These are phyloP conservation scores for Noctua janthina DNA, from an alignment of 2,888 invertebrate genomes.

Conservation along the genomic window DNA sequence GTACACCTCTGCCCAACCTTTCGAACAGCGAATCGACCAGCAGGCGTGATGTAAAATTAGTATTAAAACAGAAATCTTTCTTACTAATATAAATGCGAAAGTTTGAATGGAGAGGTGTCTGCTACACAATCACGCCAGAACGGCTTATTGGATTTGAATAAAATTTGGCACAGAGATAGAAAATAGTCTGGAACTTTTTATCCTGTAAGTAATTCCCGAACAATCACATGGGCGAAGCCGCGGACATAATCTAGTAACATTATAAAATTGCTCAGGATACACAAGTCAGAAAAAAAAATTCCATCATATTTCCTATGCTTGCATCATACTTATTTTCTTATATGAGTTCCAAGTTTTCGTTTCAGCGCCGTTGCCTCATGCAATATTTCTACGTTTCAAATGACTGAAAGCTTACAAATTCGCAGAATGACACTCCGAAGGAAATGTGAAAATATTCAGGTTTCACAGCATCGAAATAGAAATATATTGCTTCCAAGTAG, in stretches of 20 bases:
- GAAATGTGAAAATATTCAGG: slow-evolving; percentile 62
- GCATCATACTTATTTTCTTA: background rate
- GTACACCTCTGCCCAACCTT: no score
- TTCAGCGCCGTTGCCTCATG: slow-evolving; percentile 35
- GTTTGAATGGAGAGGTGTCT: no score
- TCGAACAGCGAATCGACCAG: no score
- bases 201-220: background rate
- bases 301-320: background rate
- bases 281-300: background rate
- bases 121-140: no score
- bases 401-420: slow-evolving; percentile 68
- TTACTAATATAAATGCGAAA: no score
- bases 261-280: background rate
- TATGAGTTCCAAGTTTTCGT: slow-evolving; percentile 11
- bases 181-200: background rate
- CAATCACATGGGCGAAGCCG: background rate
- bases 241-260: background rate
- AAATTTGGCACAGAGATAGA: no score
- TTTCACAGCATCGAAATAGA: slow-evolving; percentile 57
- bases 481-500: slow-evolving; percentile 46
- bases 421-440: slow-evolving; percentile 43
- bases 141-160: no score
- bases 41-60: no score
- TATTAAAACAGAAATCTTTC: no score
- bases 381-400: slow-evolving; percentile 66